Conservation (phyloP, 2,888 invertebrate species). For the Matsumyia berberina region DNA sequence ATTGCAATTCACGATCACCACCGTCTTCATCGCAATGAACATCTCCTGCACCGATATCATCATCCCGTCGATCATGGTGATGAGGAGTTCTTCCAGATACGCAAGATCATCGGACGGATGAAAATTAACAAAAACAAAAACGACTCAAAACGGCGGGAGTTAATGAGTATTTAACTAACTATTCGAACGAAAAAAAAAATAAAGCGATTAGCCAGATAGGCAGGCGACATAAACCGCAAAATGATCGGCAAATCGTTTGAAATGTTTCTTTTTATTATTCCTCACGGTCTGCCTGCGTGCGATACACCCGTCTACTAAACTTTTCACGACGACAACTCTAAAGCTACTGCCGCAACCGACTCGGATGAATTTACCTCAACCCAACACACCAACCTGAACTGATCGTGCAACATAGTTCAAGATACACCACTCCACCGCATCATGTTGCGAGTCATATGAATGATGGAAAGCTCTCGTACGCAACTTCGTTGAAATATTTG, state of each 20-base stretch:
- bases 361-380: constrained; percentile 57
- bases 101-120: constrained; percentile 43
- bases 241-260: constrained; percentile 39
- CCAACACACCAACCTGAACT: constrained; percentile 28
- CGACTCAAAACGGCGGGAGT: constrained; percentile 29
- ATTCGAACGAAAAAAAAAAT: not conserved
- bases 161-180: constrained; percentile 46
- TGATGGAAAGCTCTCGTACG: constrained; percentile 23
- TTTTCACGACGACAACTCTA: constrained; percentile 72
- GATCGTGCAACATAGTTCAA: constrained; percentile 22
- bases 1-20: constrained; percentile 68
- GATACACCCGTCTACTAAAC: constrained; percentile 43
- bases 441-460: constrained; percentile 20
- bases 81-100: constrained; percentile 41
- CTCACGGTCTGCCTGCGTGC: constrained; percentile 16
- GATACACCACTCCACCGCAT: constrained; percentile 15
- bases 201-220: constrained; percentile 33
- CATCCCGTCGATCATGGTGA: constrained; percentile 59
- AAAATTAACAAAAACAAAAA: constrained; percentile 20
- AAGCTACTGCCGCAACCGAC: constrained; percentile 67
- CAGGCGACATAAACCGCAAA: constrained; percentile 53
- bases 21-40: constrained; percentile 57
- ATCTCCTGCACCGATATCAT: constrained; percentile 47
- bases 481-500: constrained; percentile 34
- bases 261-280: constrained; percentile 21